phyloP scores from a whole-genome alignment of 1,140 invertebrate species.

The Caenorhabditis briggsae region DNA sequence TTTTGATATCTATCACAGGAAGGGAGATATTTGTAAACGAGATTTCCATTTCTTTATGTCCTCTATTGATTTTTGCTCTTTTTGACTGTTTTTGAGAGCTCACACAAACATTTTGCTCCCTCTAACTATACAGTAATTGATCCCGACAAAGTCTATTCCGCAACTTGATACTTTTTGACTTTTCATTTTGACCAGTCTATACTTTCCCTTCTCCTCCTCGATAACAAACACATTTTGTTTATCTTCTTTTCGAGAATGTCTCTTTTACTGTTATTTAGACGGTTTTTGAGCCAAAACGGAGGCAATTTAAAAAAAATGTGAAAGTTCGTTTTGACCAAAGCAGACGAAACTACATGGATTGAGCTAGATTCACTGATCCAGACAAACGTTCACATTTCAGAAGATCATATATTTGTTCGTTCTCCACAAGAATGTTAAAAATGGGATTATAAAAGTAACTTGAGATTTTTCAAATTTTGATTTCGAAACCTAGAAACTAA shows the following conservation, averaged over 20 bases:
- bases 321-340: not conserved
- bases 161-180: not conserved
- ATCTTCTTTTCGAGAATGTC: conserved; percentile 3
- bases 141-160: not conserved
- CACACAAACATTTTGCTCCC: not conserved
- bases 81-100: not conserved
- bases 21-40: too few species aligned
- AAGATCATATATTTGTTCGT: not conserved
- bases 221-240: conserved; percentile 1
- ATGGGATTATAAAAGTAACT: too few species aligned
- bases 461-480: too few species aligned
- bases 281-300: conserved; percentile 13
- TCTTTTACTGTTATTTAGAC: not conserved
- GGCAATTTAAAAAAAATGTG: not conserved
- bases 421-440: too few species aligned
- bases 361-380: not conserved
- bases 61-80: conserved; percentile 11
- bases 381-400: not conserved
- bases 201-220: not conserved
- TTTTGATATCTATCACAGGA: too few species aligned
- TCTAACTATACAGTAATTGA: conserved; percentile 25
- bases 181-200: not conserved
- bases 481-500: too few species aligned
- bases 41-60: not conserved
- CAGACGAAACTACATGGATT: not conserved